Base-by-base conservation (phyloP, 2,888 invertebrate genomes). In the Toxonevra muliebris region DNA sequence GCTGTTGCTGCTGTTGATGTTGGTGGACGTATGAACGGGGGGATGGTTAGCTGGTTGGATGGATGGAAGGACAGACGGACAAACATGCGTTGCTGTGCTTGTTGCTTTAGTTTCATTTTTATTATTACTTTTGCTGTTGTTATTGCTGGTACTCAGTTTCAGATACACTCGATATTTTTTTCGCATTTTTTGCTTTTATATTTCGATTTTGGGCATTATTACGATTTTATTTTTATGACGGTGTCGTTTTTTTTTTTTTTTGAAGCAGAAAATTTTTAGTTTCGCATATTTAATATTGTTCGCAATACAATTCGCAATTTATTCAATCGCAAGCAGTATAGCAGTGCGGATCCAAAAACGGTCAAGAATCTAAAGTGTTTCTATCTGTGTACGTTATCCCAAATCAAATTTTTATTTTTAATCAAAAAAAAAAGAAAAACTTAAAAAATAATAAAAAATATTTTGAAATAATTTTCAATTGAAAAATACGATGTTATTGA, bases 241-340 rank as follows among this genome's bases (percentile, higher is more conserved):
- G 11, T 15, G 15, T 13, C n/a, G 48, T 11, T 53, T 11, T 53
- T 13, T 52, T 52, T n/a, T 15, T 52, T 53, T 53, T 53, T 5
- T 7, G 53, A 17, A 53, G 53, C 11, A 53, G 11, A 48, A 53
- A 53, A 53, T 65, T 66, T 69, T 43, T 66, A 64, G 66, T 64
- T 67, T 66, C 66, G 67, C 61, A 69, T 73, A 73, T 73, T 73
- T 73, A 73, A 73, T 66, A 71, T 70, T 70, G 69, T 64, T 66
- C 71, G 67, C 69, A 70, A 70, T 60, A 71, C 63, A 69, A 65
- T 69, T 59, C 60, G 67, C 61, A 67, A 70, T 71, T 73, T 73
- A 73, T 70, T 73, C 70, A 68, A 61, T 73, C 73, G 71, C 68
- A 64, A 69, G 62, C 70, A 66, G 53, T 66, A 64, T 61, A 58